Evolutionary conservation across 1,140 invertebrate species (phyloP), one percentile per base, ranked within the genome.

Genomic region (Akabosia matsudoensis): DNA sequence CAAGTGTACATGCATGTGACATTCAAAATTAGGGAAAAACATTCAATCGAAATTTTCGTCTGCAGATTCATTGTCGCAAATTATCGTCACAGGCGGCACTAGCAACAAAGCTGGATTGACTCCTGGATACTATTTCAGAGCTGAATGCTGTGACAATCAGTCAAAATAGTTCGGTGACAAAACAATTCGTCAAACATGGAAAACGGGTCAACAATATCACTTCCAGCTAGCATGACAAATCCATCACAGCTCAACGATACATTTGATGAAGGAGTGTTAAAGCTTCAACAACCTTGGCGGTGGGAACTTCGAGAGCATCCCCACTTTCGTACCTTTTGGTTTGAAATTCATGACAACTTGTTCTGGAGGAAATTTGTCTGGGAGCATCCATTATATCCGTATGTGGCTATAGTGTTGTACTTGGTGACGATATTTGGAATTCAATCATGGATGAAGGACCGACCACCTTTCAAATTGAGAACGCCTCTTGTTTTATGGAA

Each of bases 401-500:
- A 67, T 28, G 45, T 72, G 31, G 72, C 33, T 0, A 52, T 33
- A 7, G 61, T 33, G 34, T 26, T 61, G 2, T 77, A 77, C 45
- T 37, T 77, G 26, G n/a, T 33, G 18, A 0, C 45, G 1, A 74
- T 77, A 7, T 77, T 74, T 34, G 54, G 61, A 0, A 51, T 77
- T 31, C 72, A 77, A 54, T 37, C 16, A 16, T 24, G 31, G 16
- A 77, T 77, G 76, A 70, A 56, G 54, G 67, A 74, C 56, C 56
- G 73, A 18, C n/a, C 13, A 33, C 72, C 76, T 22, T 71, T 77
- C 24, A 52, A 45, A 33, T 45, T 77, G 7, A 72, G 52, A 67
- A 71, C 52, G 33, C 18, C 73, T 4, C 31, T 77, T 4, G 30
- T 61, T 31, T 2, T 74, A 33, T 77, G 76, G 76, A 77, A 77